phyloP scores from a whole-genome alignment of 2,888 invertebrate species.

The Scelioninae gen. 1 region DNA sequence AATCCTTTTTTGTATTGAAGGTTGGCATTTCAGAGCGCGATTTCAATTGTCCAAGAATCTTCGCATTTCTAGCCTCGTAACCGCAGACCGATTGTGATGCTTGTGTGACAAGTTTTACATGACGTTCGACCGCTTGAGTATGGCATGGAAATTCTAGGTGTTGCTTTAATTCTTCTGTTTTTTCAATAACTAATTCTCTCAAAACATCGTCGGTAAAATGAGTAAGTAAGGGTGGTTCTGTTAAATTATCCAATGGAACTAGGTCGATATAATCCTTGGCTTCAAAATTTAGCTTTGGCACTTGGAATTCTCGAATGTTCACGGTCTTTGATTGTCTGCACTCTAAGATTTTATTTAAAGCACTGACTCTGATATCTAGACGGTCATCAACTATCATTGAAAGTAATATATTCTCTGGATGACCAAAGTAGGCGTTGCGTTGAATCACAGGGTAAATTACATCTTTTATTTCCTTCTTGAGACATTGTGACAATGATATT shows the following conservation, averaged over 20 bases:
- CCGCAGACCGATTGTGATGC: constrained; percentile 28
- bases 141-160: constrained; percentile 26
- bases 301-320: constrained; percentile 14
- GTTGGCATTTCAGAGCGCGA: neutral
- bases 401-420: constrained; percentile 42
- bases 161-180: constrained; percentile 9
- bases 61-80: constrained; percentile 16
- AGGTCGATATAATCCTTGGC: constrained; percentile 30
- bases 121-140: constrained; percentile 36
- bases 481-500: constrained; percentile 21
- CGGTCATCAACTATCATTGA: constrained; percentile 41
- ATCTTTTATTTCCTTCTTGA: constrained; percentile 52
- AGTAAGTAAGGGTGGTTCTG: constrained; percentile 20
- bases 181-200: neutral
- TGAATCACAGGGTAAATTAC: constrained; percentile 47
- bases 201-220: neutral
- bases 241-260: constrained; percentile 8
- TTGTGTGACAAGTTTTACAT: constrained; percentile 38
- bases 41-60: constrained; percentile 4
- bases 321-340: constrained; percentile 5
- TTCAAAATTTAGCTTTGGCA: constrained; percentile 32
- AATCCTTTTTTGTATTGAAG: constrained; percentile 29
- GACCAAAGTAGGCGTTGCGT: constrained; percentile 47
- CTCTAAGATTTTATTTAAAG: constrained; percentile 16
- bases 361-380: constrained; percentile 29